Evolutionary conservation across 2,888 invertebrate species (phyloP).

Genomic region (Thecophora atra): DNA sequence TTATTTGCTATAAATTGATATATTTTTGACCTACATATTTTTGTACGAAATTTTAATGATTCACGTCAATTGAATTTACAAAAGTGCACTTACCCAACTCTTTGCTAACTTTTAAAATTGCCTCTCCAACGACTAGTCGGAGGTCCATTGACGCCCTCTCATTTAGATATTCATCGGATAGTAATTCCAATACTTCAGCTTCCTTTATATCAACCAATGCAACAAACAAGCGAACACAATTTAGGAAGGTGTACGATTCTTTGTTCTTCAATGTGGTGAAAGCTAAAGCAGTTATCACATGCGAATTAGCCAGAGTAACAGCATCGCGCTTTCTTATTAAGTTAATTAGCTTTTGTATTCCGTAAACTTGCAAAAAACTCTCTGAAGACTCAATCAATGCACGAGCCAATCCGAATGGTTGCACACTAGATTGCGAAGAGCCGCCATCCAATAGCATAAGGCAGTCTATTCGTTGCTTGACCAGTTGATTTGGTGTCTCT

Average conservation of each 20-base stretch:
- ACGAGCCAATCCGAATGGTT: conserved; percentile 51
- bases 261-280: conserved; percentile 57
- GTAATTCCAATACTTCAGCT: conserved; percentile 58
- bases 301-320: conserved; percentile 54
- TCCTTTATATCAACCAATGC: conserved; percentile 58
- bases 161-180: conserved; percentile 61
- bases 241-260: conserved; percentile 65
- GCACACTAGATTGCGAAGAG: conserved; percentile 8
- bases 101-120: conserved; percentile 59
- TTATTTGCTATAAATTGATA: background rate
- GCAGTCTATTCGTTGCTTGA: conserved; percentile 49
- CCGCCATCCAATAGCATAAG: conserved; percentile 47
- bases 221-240: conserved; percentile 62
- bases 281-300: conserved; percentile 60
- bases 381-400: conserved; percentile 56
- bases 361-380: conserved; percentile 62
- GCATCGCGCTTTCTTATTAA: conserved; percentile 55
- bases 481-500: conserved; percentile 45
- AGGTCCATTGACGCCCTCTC: conserved; percentile 56
- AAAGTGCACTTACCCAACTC: conserved; percentile 57
- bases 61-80: background rate
- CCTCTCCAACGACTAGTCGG: conserved; percentile 63
- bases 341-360: conserved; percentile 59
- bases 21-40: background rate
- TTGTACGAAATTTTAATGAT: background rate